Evolutionary conservation across 2,113 vertebrate genomes (phyloP).

Genomic region (Coturnix japonica): DNA sequence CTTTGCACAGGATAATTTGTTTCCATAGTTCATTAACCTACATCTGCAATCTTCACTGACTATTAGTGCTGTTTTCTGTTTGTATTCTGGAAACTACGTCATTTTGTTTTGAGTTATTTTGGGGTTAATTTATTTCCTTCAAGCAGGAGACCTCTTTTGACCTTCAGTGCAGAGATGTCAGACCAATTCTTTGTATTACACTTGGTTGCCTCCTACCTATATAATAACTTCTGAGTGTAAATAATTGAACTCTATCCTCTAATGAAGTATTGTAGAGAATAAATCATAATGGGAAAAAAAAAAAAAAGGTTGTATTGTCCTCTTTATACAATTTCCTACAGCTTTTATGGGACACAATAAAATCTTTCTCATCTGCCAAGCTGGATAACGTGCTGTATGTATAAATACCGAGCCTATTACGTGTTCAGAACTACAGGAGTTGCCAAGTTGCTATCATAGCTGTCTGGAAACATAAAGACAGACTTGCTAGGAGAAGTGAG

Average conservation of each 20-base stretch:
- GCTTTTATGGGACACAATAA: not conserved
- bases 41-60: slow-evolving; percentile 76
- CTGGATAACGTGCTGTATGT: not conserved
- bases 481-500: not conserved
- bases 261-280: slow-evolving; percentile 86
- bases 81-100: slow-evolving; percentile 75
- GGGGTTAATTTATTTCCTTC: slow-evolving; percentile 73
- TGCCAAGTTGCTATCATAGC: not conserved
- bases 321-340: slow-evolving; percentile 38
- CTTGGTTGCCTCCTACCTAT: slow-evolving; percentile 85
- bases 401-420: not conserved
- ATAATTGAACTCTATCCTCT: slow-evolving; percentile 84
- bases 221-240: slow-evolving; percentile 84
- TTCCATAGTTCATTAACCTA: slow-evolving; percentile 75
- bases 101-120: slow-evolving; percentile 54
- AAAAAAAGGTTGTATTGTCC: slow-evolving; percentile 68
- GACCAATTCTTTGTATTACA: slow-evolving; percentile 86
- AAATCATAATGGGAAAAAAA: slow-evolving; percentile 80
- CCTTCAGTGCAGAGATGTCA: slow-evolving; percentile 83
- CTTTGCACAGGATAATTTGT: slow-evolving; percentile 76
- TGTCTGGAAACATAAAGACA: not conserved
- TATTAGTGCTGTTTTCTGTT: slow-evolving; percentile 74
- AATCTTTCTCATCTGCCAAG: not conserved
- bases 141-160: slow-evolving; percentile 81
- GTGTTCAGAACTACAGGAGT: not conserved